A percentile compares a stretch with the other conserved stretches of the same genome.
Conservation (phyloP, 2,113 vertebrate species). For the Cromileptes altivelis region DNA sequence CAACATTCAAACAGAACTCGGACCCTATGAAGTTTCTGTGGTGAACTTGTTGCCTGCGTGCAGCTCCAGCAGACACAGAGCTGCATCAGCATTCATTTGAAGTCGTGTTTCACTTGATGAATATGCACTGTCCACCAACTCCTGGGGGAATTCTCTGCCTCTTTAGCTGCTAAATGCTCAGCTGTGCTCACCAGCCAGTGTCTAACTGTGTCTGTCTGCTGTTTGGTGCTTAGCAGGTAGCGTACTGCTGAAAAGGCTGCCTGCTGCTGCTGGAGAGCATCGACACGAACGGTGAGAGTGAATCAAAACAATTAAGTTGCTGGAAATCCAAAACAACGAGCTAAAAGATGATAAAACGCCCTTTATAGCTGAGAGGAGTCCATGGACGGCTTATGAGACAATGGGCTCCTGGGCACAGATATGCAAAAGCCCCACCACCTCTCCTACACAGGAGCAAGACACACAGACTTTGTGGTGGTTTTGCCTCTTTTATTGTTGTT, state of each 20-base stretch:
- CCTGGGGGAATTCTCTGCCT: neutral
- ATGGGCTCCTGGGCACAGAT: too few relatives aligned
- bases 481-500: too few relatives aligned
- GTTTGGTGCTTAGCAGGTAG: neutral
- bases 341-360: too few relatives aligned
- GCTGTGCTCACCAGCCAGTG: neutral
- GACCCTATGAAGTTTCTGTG: neutral
- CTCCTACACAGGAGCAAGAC: too few relatives aligned
- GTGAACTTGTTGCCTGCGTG: neutral
- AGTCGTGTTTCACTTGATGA: neutral
- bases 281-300: neutral
- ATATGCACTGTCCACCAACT: neutral
- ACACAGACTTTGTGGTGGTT: too few relatives aligned
- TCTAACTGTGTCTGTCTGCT: neutral
- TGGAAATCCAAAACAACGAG: neutral
- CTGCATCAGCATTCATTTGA: neutral
- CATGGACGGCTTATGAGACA: too few relatives aligned
- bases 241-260: neutral
- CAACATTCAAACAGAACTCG: neutral
- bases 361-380: neutral
- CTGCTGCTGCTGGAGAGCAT: neutral
- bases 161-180: neutral
- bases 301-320: neutral
- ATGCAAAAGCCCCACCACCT: too few relatives aligned
- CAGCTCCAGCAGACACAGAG: neutral